These are phyloP conservation scores for Pardosa pseudoannulata DNA, from an alignment of 2,888 invertebrate genomes.

Conservation along the genomic window DNA sequence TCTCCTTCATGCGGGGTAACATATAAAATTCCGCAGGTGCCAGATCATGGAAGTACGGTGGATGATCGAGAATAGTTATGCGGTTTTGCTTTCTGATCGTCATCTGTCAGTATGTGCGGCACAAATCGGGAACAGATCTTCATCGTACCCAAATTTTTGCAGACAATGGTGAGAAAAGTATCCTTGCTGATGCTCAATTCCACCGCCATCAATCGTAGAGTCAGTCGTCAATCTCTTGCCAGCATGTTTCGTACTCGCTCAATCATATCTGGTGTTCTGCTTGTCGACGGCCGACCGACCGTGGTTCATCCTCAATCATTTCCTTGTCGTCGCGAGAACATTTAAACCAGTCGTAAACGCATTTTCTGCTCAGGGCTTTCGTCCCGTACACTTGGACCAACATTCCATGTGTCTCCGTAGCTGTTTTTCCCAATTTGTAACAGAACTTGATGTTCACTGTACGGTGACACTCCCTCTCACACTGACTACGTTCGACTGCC, in stretches of 20 bases:
- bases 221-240: too few relatives aligned
- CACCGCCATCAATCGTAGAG: neutral
- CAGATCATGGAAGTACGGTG: conserved; percentile 7
- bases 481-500: neutral
- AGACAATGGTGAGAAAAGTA: conserved; percentile 15
- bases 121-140: conserved; percentile 21
- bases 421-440: too few relatives aligned
- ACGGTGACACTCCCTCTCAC: too few relatives aligned
- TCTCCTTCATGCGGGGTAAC: neutral
- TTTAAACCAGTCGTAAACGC: conserved; percentile 25
- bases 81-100: conserved; percentile 18
- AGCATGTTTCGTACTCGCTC: too few relatives aligned
- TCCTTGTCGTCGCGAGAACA: conserved; percentile 14
- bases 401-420: too few relatives aligned
- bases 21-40: neutral
- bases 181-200: conserved; percentile 14
- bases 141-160: neutral
- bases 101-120: neutral
- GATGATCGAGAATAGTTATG: conserved; percentile 6
- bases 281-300: neutral
- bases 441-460: too few relatives aligned
- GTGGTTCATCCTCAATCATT: neutral
- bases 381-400: conserved; percentile 41
- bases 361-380: conserved; percentile 12
- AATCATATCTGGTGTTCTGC: too few relatives aligned